Conservation (phyloP, 2,113 vertebrate species). For the Amphiprion percula region DNA sequence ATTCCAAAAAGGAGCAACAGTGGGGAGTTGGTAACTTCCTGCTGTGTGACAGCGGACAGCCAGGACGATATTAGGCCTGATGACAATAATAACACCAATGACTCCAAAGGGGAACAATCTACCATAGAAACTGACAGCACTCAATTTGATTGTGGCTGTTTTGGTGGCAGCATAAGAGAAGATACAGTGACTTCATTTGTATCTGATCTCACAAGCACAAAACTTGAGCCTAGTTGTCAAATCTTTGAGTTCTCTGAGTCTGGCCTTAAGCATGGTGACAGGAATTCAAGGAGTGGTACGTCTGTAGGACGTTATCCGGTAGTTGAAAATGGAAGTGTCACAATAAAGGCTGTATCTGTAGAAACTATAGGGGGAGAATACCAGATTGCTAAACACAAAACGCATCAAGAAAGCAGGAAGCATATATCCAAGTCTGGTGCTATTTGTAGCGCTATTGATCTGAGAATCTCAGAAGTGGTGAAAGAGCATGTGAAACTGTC, state of each 20-base stretch:
- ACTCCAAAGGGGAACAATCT: conserved; percentile 38
- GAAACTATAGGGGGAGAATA: neutral
- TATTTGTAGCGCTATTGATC: conserved; percentile 77
- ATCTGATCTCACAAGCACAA: conserved; percentile 9
- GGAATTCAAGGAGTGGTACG: neutral
- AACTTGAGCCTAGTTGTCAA: conserved; percentile 17
- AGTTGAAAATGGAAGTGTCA: neutral
- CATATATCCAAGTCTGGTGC: conserved; percentile 60
- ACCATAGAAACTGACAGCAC: conserved; percentile 5
- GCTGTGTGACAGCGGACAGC: conserved; percentile 28
- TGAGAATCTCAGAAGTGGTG: conserved; percentile 84
- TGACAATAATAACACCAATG: conserved; percentile 38
- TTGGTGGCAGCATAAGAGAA: conserved; percentile 7
- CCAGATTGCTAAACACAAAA: neutral
- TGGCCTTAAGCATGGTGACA: neutral
- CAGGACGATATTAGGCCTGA: conserved; percentile 29
- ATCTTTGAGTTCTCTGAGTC: conserved; percentile 13
- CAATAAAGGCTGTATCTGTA: conserved; percentile 22
- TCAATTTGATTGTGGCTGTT: conserved; percentile 36
- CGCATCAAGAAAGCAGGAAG: conserved; percentile 38
- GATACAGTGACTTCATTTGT: neutral
- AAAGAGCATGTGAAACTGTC: conserved; percentile 76
- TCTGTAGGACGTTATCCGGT: conserved; percentile 13
- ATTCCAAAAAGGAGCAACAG: conserved; percentile 74
- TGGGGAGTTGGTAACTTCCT: conserved; percentile 47